Evolutionary conservation across 2,888 invertebrate species (phyloP), one percentile per base, ranked within the genome.

Genomic region (Trachelus troglodyta): DNA sequence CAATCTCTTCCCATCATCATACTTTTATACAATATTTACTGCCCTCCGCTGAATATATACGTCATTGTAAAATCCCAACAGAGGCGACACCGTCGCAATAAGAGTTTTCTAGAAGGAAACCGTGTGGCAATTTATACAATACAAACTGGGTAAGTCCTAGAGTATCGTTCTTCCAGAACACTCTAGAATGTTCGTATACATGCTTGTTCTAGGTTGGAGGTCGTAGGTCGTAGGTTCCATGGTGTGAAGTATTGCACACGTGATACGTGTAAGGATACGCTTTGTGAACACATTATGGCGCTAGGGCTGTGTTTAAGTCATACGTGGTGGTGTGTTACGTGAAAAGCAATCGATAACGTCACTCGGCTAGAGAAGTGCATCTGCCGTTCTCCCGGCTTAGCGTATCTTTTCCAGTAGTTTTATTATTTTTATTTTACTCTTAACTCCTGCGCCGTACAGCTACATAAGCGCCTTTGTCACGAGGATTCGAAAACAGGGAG

Each of bases 291-390:
- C 23, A 56, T 56, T 79, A 12, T 73, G 74, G 40, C 40, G 12
- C 75, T 40, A 33, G 79, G 76, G 77, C 80, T 76, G 69, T 40
- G 68, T 75, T 73, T 56, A 77, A 68, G 77, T 69, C 73, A 56
- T 69, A 75, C 35, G 40, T 69, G 77, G 35, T 79, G 75, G 80
- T 76, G 73, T 75, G 79, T 81, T 77, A 78, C 76, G 76, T 79
- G 78, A 78, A 75, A 74, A 77, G 76, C 81, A 82, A 82, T 82
- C 82, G 82, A 82, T 82, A 82, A 80, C 78, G 76, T 76, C 79
- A 74, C 75, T 75, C 78, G 76, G 69, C 69, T 73, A 75, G 35
- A 76, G 71, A 74, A 33, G 56, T 81, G 75, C 82, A 82, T 82
- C 82, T 82, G 82, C 80, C 82, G 80, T 77, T 80, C 75, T 77